Evolutionary conservation across 2,888 invertebrate genomes (phyloP).

Genomic region (Oligia fasciuncula): DNA sequence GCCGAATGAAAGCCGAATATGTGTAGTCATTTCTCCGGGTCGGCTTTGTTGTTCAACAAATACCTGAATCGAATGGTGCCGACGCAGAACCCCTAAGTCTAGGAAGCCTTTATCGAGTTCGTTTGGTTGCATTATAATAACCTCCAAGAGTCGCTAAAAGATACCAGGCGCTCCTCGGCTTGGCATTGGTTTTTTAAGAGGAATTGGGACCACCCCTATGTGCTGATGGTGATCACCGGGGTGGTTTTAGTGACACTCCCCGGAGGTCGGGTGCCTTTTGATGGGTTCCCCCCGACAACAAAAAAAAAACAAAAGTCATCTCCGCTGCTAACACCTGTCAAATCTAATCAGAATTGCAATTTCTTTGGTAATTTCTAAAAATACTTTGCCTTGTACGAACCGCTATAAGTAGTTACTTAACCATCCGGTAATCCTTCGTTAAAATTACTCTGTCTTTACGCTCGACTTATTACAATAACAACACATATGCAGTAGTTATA

Average conservation of each 20-base stretch:
- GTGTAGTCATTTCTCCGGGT: too few relatives aligned
- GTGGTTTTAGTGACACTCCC: too few relatives aligned
- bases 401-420: constrained; percentile 1
- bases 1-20: neutral
- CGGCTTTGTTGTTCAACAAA: neutral
- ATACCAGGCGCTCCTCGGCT: too few relatives aligned
- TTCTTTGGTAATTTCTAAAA: neutral
- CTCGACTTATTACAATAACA: constrained; percentile 36
- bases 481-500: constrained; percentile 27
- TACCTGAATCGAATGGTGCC: neutral
- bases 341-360: neutral
- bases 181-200: too few relatives aligned
- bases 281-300: too few relatives aligned
- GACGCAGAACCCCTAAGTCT: neutral
- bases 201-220: too few relatives aligned
- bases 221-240: too few relatives aligned
- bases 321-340: too few relatives aligned
- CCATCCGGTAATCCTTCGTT: constrained; percentile 41
- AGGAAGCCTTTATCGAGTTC: neutral
- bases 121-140: neutral
- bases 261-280: too few relatives aligned
- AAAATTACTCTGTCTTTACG: constrained; percentile 35
- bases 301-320: too few relatives aligned
- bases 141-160: too few relatives aligned
- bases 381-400: constrained; percentile 1